These are phyloP conservation scores for Himalopsyche tibetana DNA, from an alignment of 2,888 invertebrate genomes.

Conservation along the genomic window DNA sequence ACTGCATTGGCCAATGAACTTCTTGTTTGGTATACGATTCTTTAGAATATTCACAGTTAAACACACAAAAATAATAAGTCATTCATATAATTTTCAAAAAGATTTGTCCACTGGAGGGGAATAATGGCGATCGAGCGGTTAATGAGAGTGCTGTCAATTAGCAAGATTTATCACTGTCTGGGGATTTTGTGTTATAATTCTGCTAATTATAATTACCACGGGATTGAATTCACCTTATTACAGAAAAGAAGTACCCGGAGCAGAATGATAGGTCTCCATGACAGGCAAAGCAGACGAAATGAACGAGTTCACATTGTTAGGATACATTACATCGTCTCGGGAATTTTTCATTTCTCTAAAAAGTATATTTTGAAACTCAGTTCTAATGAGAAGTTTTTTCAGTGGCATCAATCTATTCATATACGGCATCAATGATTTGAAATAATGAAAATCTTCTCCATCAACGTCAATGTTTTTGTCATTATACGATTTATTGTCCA, in stretches of 20 bases:
- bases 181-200: too few relatives aligned
- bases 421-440: conserved; percentile 5
- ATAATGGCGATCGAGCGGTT: too few relatives aligned
- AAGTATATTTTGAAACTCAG: conserved; percentile 14
- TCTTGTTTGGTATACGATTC: too few relatives aligned
- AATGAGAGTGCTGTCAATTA: too few relatives aligned
- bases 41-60: too few relatives aligned
- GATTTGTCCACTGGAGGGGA: too few relatives aligned
- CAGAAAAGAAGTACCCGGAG: neutral
- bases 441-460: conserved; percentile 12
- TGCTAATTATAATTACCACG: too few relatives aligned
- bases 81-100: too few relatives aligned
- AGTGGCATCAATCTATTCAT: neutral
- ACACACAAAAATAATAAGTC: too few relatives aligned
- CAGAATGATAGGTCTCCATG: conserved; percentile 15
- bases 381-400: conserved; percentile 24
- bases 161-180: too few relatives aligned
- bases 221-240: neutral
- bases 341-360: conserved; percentile 18
- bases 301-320: neutral
- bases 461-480: neutral
- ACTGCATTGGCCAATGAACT: too few relatives aligned
- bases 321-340: neutral
- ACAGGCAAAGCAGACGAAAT: neutral
- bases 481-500: neutral